Evolutionary conservation across 1,140 invertebrate genomes (phyloP).

Genomic region (Tigriopus japonicus): DNA sequence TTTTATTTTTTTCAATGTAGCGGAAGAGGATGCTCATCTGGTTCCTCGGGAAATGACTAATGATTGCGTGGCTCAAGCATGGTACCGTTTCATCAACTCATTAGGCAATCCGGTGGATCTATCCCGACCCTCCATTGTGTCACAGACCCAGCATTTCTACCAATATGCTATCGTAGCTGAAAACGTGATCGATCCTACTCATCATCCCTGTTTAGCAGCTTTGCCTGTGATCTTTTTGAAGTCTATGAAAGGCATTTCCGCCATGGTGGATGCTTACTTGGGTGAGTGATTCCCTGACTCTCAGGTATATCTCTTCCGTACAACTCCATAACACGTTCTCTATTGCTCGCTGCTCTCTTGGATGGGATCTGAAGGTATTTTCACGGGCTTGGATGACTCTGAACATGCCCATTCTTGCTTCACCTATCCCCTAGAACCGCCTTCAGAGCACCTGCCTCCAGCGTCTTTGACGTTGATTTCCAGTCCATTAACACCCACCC

Average conservation of each 20-base stretch:
- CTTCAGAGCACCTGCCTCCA: background rate
- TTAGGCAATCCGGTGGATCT: conserved; percentile 85
- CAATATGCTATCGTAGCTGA: conserved; percentile 30
- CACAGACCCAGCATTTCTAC: conserved; percentile 63
- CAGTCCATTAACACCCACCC: conserved; percentile 8
- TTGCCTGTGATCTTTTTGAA: conserved; percentile 78
- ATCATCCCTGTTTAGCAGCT: conserved; percentile 69
- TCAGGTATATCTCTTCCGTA: background rate
- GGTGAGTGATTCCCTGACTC: conserved; percentile 36
- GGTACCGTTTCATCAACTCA: conserved; percentile 79
- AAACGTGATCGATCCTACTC: conserved; percentile 51
- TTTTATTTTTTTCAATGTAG: conserved; percentile 30
- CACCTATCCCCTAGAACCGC: background rate
- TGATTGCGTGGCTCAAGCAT: conserved; percentile 74
- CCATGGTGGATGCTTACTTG: conserved; percentile 83
- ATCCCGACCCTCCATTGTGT: conserved; percentile 62
- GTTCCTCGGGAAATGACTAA: conserved; percentile 64
- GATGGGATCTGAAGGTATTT: background rate
- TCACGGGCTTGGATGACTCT: background rate
- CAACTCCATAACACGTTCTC: background rate
- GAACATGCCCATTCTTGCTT: background rate
- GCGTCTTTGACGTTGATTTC: background rate
- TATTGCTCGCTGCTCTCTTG: too few species aligned
- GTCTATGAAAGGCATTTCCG: conserved; percentile 78
- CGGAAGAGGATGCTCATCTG: conserved; percentile 57